Conservation (phyloP, 2,113 vertebrate genomes). For the Xiphorhynchus elegans region DNA sequence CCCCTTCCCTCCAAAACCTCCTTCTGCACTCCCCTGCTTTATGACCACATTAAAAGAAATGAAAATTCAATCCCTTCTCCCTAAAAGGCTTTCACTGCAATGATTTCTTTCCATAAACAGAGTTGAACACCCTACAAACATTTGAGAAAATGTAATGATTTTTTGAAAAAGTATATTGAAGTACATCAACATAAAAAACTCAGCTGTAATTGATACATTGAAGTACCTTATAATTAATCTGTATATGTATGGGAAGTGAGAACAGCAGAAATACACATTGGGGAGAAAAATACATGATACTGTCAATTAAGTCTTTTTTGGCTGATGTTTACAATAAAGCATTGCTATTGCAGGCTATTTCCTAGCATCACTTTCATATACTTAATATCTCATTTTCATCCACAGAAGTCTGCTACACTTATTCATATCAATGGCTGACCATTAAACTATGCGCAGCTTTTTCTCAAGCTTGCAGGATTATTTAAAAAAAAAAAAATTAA, state of each 20-base stretch:
- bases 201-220: neutral
- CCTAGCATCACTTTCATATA: neutral
- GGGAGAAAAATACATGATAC: neutral
- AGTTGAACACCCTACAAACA: neutral
- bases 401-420: neutral
- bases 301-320: neutral
- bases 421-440: neutral
- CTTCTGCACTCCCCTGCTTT: neutral
- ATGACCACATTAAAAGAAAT: neutral
- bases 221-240: neutral
- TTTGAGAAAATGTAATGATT: neutral
- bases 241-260: rapidly evolving
- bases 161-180: neutral
- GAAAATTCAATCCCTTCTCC: neutral
- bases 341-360: neutral
- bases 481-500: neutral
- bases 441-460: neutral
- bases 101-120: neutral
- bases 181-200: neutral
- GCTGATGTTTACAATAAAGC: neutral
- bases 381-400: neutral
- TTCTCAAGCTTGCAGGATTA: neutral
- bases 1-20: neutral
- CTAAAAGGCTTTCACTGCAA: neutral
- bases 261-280: neutral